Base-by-base conservation (phyloP, 2,113 vertebrate species). In the Ancistrus triradiatus region DNA sequence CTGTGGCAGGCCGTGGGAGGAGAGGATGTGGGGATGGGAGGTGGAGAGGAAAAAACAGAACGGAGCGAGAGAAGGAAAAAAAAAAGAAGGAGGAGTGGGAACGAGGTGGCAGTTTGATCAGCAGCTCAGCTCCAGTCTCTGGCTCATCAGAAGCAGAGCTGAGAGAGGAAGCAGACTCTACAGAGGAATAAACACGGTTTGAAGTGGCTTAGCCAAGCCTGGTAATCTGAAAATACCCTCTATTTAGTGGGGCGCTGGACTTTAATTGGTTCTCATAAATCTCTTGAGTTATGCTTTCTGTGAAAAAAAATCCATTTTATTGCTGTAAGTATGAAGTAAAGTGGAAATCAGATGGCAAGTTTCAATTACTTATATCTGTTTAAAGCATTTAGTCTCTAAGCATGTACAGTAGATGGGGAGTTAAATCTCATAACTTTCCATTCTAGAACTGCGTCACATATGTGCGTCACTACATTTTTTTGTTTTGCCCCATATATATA, bases 141-240 rank as follows among this genome's bases (percentile, higher is more conserved):
- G 53, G 59, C 60, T 74, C 63, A 65, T 75, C 68, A 69, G 42
- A 63, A 28, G 59, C 24, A 56, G 71, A 73, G 71, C 42, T 52
- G 50, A 25, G 63, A 62, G 67, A 58, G 67, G 56, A 58, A 66
- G 63, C 46, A 27, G 37, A 21, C 21, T 22, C 47, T 66, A 49
- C 44, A 24, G 64, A 43, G 53, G 55, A 70, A 71, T 66, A 70
- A 70, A 70, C 60, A 59, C 40, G 52, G 67, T 66, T 59, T 70
- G 72, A 74, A 73, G 71, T 69, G 60, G 55, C 13, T 69, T 53
- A 63, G 42, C 48, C 38, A 60, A 38, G 59, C 56, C 28, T 66
- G 53, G 38, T 73, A 63, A 59, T 68, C 65, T 73, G 59, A 44
- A 73, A 63, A 63, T 59, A 64, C 59, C 38, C 40, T 59, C 50